A percentile compares a stretch with the other conserved stretches of the same genome.
These are phyloP conservation scores for Salvelinus fontinalis DNA, from an alignment of 2,113 vertebrate genomes.

Conservation along the genomic window DNA sequence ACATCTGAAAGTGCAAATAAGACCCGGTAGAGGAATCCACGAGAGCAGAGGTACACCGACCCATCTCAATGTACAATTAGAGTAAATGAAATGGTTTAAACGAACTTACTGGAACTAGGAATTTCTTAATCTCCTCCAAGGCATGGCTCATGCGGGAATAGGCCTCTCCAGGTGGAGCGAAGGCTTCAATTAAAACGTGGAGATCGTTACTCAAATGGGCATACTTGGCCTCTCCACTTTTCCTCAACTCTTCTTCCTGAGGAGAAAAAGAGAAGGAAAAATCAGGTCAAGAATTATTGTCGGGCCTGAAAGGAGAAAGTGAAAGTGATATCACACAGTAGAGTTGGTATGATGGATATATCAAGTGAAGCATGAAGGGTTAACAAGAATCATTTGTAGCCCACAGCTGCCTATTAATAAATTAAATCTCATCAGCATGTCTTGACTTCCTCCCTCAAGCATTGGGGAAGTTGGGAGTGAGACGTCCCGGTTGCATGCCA, in stretches of 20 bases:
- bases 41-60: slow-evolving; percentile 16
- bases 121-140: slow-evolving; percentile 99
- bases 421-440: neutral
- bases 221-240: slow-evolving; percentile 95
- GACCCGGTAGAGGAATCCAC: slow-evolving; percentile 29
- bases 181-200: slow-evolving; percentile 98
- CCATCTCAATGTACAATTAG: slow-evolving; percentile 17
- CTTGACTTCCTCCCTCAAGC: neutral
- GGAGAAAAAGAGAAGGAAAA: slow-evolving; percentile 41
- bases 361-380: neutral
- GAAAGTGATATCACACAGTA: neutral
- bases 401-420: neutral
- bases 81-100: slow-evolving; percentile 33
- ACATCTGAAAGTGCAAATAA: slow-evolving; percentile 13
- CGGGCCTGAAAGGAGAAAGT: neutral
- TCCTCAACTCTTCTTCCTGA: slow-evolving; percentile 97
- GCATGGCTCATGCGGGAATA: slow-evolving; percentile 99
- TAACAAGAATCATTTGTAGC: neutral
- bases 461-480: too few relatives aligned
- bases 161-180: slow-evolving; percentile 96
- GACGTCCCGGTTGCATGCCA: neutral
- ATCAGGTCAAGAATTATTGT: neutral
- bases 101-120: slow-evolving; percentile 95
- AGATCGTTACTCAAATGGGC: slow-evolving; percentile 96
- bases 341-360: neutral